phyloP scores from a whole-genome alignment of 2,888 invertebrate species.

The Microctonus brassicae region DNA sequence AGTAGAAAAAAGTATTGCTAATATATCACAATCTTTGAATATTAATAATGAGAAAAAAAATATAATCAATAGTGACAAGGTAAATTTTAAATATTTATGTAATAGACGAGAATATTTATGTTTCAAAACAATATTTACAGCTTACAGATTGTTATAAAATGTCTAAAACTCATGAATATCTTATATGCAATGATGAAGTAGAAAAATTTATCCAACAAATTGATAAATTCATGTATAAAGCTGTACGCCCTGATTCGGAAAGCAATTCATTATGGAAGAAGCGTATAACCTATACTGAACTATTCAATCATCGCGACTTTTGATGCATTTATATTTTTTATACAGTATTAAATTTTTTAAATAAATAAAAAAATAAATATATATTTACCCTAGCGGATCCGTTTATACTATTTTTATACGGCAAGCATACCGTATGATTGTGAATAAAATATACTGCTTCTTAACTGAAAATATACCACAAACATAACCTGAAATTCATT shows the following conservation, averaged over 20 bases:
- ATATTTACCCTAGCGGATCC: too few relatives aligned
- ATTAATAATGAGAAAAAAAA: not conserved
- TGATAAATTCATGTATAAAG: slow-evolving; percentile 48
- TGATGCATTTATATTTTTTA: not conserved
- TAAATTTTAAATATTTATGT: not conserved
- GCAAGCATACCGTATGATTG: too few relatives aligned
- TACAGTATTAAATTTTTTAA: too few relatives aligned
- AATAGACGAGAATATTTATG: not conserved
- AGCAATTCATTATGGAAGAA: slow-evolving; percentile 28
- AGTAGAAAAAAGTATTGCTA: slow-evolving; percentile 45
- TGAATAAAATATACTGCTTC: too few relatives aligned
- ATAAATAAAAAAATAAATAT: too few relatives aligned
- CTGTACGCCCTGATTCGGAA: slow-evolving; percentile 33
- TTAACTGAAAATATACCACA: too few relatives aligned
- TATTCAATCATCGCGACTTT: slow-evolving; percentile 43
- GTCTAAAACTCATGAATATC: slow-evolving; percentile 41
- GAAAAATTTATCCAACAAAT: slow-evolving; percentile 51
- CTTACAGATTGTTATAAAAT: slow-evolving; percentile 47
- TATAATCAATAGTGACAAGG: not conserved
- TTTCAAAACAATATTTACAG: slow-evolving; percentile 38
- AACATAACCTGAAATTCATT: too few relatives aligned
- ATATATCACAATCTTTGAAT: slow-evolving; percentile 42
- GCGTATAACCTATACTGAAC: slow-evolving; percentile 48
- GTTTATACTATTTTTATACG: too few relatives aligned
- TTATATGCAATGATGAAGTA: slow-evolving; percentile 48